Base-by-base conservation (phyloP, 2,797 vertebrate species). In the Discoglossus pictus region DNA sequence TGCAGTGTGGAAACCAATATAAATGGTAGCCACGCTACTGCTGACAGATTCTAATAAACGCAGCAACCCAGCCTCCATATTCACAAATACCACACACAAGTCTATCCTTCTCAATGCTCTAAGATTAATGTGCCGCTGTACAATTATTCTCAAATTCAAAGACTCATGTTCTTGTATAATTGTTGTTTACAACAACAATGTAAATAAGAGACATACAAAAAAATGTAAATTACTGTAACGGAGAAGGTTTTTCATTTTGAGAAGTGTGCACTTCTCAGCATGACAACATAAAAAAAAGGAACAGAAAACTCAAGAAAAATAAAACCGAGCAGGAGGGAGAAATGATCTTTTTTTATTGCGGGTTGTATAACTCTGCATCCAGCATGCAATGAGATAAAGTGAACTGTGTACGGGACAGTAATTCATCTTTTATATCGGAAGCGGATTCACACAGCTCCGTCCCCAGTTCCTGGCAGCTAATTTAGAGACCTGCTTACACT, bases 401-500 rank as follows among this genome's bases (percentile, higher is more conserved):
- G 60, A 64, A 71, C 68, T 64, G 52, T 71, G 52, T 36, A 71
- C 59, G 61, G 68, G 60, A 52, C 61, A 64, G 52, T 71, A 71
- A 71, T 71, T 71, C 61, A 71, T 71, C 60, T 71, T 71, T 71
- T 71, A 71, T 71, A 71, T 71, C 61, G 36, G 35, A 23, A 59
- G 44, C 17, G 48, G 43, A 63, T 70, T 63, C 68, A 47, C 43
- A 39, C 51, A 27, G 50, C 43, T 63, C 36, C 44, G 36, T 71
- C 68, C 68, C 42, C 27, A 58, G 52, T 58, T 48, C 53, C 61
- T 64, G 68, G 68, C 68, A 71, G 68, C 53, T 71, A 71, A 65
- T 71, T 71, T 71, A 71, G 38, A 71, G 68, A 65, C 68, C 68
- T 52, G 61, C 61, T 71, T 65, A 65, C 40, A 59, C 61, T 64